Percentiles rank a stretch among this genome's conserved stretches.
Conservation (phyloP, 2,113 vertebrate genomes). For the human (Homo sapiens) region DNA sequence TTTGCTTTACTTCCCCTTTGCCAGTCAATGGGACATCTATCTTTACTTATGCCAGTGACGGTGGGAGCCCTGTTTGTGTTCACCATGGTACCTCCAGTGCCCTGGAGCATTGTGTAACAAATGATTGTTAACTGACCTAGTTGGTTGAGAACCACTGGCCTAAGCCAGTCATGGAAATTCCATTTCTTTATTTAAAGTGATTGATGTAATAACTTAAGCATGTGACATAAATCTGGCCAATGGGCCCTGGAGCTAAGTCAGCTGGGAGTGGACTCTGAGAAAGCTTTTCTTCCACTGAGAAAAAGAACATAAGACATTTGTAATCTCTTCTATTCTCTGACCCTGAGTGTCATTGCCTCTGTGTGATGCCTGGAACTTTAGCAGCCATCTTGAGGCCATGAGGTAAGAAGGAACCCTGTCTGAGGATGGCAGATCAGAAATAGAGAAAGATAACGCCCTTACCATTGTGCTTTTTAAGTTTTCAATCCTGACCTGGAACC, state of each 20-base stretch:
- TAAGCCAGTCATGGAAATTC: neutral
- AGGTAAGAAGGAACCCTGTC: neutral
- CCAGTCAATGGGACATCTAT: too few species aligned
- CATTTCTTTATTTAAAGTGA: neutral
- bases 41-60: neutral
- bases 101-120: neutral
- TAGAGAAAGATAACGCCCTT: neutral
- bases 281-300: neutral
- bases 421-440: neutral
- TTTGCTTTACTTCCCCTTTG: neutral
- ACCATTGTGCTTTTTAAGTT: neutral
- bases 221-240: neutral
- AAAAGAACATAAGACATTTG: neutral
- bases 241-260: neutral
- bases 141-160: neutral
- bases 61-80: neutral
- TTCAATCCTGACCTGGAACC: neutral
- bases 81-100: neutral
- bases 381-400: neutral
- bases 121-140: neutral
- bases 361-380: neutral
- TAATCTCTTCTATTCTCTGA: neutral
- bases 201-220: neutral
- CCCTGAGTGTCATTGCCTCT: neutral
- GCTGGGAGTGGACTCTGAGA: neutral